phyloP scores from a whole-genome alignment of 2,888 invertebrate species.

The Diaperis boleti region DNA sequence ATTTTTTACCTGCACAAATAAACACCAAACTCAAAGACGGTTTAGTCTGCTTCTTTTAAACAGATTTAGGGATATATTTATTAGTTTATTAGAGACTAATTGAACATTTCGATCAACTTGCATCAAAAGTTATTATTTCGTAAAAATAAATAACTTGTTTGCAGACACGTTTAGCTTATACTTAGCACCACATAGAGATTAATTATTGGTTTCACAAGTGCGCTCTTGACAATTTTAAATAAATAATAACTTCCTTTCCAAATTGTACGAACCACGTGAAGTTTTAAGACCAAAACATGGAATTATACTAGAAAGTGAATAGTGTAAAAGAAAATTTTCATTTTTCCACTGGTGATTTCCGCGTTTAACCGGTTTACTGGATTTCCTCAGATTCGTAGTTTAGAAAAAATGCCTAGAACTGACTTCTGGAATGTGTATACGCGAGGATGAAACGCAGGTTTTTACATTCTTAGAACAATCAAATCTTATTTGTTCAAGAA shows the following conservation, averaged over 20 bases:
- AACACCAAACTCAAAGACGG: constrained; percentile 16
- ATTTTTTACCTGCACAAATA: constrained; percentile 15
- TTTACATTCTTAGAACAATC: neutral
- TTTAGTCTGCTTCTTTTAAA: constrained; percentile 20
- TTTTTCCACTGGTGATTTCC: neutral
- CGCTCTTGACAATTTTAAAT: too few species aligned
- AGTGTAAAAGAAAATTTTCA: neutral
- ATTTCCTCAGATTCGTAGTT: neutral
- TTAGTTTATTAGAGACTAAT: constrained; percentile 9
- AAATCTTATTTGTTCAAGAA: constrained; percentile 18
- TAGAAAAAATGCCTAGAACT: constrained; percentile 1
- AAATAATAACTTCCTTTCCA: too few species aligned
- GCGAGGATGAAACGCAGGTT: constrained; percentile 7
- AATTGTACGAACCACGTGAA: too few species aligned
- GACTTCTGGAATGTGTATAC: neutral
- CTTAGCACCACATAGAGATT: too few species aligned
- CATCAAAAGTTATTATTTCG: too few species aligned
- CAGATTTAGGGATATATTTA: constrained; percentile 12
- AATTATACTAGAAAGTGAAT: neutral
- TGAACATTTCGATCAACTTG: too few species aligned
- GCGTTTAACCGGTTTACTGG: neutral
- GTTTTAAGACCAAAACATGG: too few species aligned
- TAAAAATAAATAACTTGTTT: too few species aligned
- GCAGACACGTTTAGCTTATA: too few species aligned
- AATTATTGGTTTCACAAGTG: too few species aligned